Evolutionary conservation across 1,140 invertebrate genomes (phyloP), one percentile per base, ranked within the genome.

Genomic region (Drosophila athabasca): DNA sequence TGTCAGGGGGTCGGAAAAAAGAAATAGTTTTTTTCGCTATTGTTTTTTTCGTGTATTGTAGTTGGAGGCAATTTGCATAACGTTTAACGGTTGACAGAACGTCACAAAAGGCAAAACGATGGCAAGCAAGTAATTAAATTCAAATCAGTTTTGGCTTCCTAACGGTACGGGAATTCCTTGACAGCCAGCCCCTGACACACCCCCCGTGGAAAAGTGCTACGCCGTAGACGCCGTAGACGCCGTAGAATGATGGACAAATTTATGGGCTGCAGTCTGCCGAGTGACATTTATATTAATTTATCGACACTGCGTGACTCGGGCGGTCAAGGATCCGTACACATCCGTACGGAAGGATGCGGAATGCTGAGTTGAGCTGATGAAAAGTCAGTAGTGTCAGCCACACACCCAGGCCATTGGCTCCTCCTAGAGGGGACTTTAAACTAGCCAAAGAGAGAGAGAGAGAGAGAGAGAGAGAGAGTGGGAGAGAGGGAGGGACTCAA

Each of bases 81-180:
- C 83, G 82, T 81, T 85, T 85, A 84, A 84, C 66, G 49, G 55
- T 69, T 46, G 52, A 64, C 66, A 80, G 43, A 43, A 76, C 13
- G 35, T 11, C 3, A 11, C 35, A 46, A 67, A 54, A 67, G 61
- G 55, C 68, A 72, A 79, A 78, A 62, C 60, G 35, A 74, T 65
- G 45, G 50, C 48, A 58, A 35, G 48, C 68, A 59, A 73, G 62
- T 87, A 87, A 87, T 87, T 87, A 87, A 87, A 87, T 82, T 87
- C 66, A 81, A 87, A 87, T 81, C 82, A 87, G 69, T 61, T 66
- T 66, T 62, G 50, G 59, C 66, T 84, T 57, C 44, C 62, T 64
- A 55, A 75, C 48, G 54, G 48, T 59, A 52, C 15, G 41, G 26
- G 19, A 46, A 39, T 35, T 29, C 49, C 49, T 39, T 39, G 35